phyloP scores from a whole-genome alignment of 2,113 vertebrate species.

The Rhinoptilus africanus region DNA sequence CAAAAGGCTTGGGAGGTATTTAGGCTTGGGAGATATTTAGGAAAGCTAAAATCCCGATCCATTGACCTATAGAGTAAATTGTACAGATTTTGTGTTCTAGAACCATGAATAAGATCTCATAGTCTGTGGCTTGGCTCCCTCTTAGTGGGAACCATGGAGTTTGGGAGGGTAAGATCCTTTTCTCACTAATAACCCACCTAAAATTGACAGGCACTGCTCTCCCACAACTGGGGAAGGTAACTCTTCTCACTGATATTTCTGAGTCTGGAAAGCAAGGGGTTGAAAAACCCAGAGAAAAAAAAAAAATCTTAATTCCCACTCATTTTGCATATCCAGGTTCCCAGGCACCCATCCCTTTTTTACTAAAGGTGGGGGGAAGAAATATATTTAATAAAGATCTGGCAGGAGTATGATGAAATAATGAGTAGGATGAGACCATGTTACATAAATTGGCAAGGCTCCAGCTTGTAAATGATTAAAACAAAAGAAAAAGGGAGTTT shows the following conservation, averaged over 20 bases:
- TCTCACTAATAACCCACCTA: not conserved
- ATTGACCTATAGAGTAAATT: not conserved
- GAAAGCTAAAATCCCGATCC: not conserved
- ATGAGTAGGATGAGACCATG: conserved; percentile 67
- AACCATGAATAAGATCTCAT: not conserved
- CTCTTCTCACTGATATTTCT: conserved; percentile 9
- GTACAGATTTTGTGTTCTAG: not conserved
- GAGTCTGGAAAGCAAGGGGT: not conserved
- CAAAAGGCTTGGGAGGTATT: not conserved
- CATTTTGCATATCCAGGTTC: conserved; percentile 64
- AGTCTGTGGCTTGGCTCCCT: not conserved
- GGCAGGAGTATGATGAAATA: conserved; percentile 66
- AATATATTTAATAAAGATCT: conserved; percentile 66
- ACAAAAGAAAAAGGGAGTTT: conserved; percentile 71
- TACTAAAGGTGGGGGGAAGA: not conserved
- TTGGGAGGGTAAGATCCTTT: not conserved
- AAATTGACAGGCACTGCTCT: not conserved
- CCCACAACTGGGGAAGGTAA: not conserved
- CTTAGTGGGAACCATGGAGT: not conserved
- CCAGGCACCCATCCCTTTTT: conserved; percentile 63
- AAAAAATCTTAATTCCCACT: conserved; percentile 36
- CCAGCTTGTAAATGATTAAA: conserved; percentile 67
- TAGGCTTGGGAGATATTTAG: not conserved
- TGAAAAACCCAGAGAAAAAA: not conserved
- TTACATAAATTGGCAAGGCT: conserved; percentile 63